phyloP scores from a whole-genome alignment of 2,888 invertebrate species.

The Conomelus anceps region DNA sequence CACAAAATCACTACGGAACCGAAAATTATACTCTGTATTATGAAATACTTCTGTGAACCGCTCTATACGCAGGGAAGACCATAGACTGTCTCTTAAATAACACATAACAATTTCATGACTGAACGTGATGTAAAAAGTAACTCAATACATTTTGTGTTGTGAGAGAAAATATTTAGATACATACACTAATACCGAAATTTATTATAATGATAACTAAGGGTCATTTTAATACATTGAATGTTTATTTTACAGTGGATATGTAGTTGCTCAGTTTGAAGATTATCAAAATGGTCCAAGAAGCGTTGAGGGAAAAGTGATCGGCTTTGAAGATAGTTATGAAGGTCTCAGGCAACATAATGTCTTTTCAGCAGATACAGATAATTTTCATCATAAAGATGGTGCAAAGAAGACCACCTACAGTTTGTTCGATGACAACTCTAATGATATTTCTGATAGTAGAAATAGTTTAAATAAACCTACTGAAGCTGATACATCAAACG shows the following conservation, averaged over 20 bases:
- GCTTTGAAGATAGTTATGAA: not conserved
- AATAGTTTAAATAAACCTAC: not conserved
- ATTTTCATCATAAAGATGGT: not conserved
- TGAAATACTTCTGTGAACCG: no score
- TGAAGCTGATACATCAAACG: not conserved
- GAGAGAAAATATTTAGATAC: no score
- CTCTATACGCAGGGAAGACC: no score
- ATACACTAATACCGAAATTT: no score
- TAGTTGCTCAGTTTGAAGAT: not conserved
- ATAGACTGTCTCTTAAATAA: no score
- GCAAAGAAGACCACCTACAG: not conserved
- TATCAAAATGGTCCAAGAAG: not conserved
- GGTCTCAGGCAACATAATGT: not conserved
- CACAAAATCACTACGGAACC: no score
- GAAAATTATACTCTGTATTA: no score
- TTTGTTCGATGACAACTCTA: not conserved
- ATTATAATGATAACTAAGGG: no score
- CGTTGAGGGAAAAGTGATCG: not conserved
- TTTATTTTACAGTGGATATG: not conserved
- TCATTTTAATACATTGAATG: not conserved
- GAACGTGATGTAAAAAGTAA: no score
- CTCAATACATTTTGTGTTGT: no score
- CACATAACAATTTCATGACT: no score
- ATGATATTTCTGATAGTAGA: not conserved
- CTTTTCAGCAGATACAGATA: not conserved